A percentile compares a stretch with the other conserved stretches of the same genome.
Evolutionary conservation across 2,888 invertebrate genomes (phyloP).

Genomic region (Heliconius ismenius): DNA sequence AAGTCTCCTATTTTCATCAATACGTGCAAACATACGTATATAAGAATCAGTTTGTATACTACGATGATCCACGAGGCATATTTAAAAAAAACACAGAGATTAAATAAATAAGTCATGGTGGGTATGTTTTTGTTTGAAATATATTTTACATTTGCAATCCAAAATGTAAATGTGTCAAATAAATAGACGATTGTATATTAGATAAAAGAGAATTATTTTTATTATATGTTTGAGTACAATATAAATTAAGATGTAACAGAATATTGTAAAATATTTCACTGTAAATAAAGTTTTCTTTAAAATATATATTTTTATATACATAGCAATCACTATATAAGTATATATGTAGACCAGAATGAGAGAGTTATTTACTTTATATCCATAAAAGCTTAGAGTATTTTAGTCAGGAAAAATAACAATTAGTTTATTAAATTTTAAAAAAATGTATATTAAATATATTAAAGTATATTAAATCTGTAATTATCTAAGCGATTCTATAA

Average conservation of each 20-base stretch:
- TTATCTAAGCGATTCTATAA: no score
- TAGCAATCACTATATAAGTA: not conserved
- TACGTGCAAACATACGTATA: not conserved
- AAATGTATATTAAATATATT: no score
- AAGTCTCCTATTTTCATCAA: conserved; percentile 28
- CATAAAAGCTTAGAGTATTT: not conserved
- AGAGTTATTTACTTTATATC: no score
- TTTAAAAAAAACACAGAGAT: not conserved
- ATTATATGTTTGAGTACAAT: conserved; percentile 41
- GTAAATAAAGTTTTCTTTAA: conserved; percentile 76
- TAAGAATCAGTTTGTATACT: not conserved
- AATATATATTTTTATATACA: not conserved
- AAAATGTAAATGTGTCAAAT: conserved; percentile 7
- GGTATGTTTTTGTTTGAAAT: conserved; percentile 13
- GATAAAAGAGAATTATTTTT: not conserved
- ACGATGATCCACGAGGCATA: not conserved
- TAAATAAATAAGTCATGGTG: conserved; percentile 7
- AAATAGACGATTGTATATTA: not conserved
- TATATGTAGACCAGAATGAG: no score
- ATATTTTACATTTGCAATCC: conserved; percentile 20
- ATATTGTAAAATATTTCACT: conserved; percentile 76
- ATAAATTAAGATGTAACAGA: conserved; percentile 43
- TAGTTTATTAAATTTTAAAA: no score
- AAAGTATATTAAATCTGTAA: no score
- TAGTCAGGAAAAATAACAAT: no score